Evolutionary conservation across 2,113 vertebrate genomes (phyloP).

Genomic region (Calidris pygmaea): DNA sequence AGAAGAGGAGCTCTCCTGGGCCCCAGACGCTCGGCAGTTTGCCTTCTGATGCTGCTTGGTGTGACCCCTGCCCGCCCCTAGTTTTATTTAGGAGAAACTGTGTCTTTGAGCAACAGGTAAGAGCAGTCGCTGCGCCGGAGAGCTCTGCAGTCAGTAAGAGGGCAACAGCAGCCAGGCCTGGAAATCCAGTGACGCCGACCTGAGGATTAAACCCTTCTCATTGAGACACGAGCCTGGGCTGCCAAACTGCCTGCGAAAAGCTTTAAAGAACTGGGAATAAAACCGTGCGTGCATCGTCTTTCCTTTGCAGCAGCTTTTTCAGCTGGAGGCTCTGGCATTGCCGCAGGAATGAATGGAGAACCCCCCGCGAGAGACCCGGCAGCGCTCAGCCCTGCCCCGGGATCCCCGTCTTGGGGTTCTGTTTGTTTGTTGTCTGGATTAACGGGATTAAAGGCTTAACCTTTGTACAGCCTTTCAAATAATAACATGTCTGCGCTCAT

Average conservation of each 20-base stretch:
- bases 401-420: slow-evolving; percentile 30
- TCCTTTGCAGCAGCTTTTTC: neutral
- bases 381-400: fast-evolving
- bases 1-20: neutral
- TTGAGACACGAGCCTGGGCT: neutral
- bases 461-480: slow-evolving; percentile 58
- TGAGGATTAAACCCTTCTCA: slow-evolving; percentile 5
- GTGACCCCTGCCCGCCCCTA: neutral
- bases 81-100: neutral
- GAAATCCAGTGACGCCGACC: neutral
- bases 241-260: neutral
- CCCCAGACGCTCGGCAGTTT: neutral
- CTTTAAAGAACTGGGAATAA: neutral
- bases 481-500: neutral
- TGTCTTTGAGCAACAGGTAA: neutral
- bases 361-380: neutral
- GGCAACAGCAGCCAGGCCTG: neutral
- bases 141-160: neutral
- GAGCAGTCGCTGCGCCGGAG: fast-evolving
- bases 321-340: neutral
- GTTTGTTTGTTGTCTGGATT: slow-evolving; percentile 57
- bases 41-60: neutral
- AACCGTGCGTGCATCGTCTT: neutral
- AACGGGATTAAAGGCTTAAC: slow-evolving; percentile 64
- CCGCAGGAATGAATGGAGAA: neutral